Base-by-base conservation (phyloP, 2,797 vertebrate genomes). In the Vultur gryphus region DNA sequence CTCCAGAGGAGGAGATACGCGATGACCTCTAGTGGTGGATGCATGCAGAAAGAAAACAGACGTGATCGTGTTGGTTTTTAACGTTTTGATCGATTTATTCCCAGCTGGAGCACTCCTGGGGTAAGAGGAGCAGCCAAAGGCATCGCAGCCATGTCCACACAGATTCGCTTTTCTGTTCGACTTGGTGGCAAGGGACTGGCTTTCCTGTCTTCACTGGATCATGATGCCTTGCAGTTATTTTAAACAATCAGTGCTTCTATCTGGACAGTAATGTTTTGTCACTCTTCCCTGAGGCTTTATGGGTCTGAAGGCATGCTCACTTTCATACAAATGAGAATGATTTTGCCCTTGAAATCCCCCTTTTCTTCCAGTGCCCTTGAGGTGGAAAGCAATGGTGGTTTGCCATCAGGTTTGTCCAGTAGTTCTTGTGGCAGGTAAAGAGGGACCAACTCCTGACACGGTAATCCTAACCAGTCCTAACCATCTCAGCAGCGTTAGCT, bases 61-160 rank as follows among this genome's bases (percentile, higher is more conserved):
- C 0, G 1, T 10, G 62, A 43, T 17, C 3, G 4, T 4, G 51
- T 9, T 39, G 39, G 1, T 37, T 71, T 78, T 49, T 15, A 64
- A 17, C 2, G 5, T 5, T 5, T 21, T 0, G 2, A 52, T 57
- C 7, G 8, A 33, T 83, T 70, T 13, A n/a, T 35, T 79, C n/a
- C 20, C 26, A 59, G 43, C 18, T 6, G 41, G 44, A 78, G 46
- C 12, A 15, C 79, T 87, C 46, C 28, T 2, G 12, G 29, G 31
- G 13, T 49, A 19, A 59, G 39, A 84, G 55, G n/a, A 80, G 13
- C 39, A 81, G 24, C 28, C 18, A 16, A 49, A 82, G 21, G 29
- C 48, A 31, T 29, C 0, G 25, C 29, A n/a, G 31, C 43, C 25
- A 17, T 11, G 7, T 39, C 48, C 5, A 13, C 9, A 2, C 2